phyloP scores from a whole-genome alignment of 2,797 vertebrate genomes.

The Bradypodion pumilum region DNA sequence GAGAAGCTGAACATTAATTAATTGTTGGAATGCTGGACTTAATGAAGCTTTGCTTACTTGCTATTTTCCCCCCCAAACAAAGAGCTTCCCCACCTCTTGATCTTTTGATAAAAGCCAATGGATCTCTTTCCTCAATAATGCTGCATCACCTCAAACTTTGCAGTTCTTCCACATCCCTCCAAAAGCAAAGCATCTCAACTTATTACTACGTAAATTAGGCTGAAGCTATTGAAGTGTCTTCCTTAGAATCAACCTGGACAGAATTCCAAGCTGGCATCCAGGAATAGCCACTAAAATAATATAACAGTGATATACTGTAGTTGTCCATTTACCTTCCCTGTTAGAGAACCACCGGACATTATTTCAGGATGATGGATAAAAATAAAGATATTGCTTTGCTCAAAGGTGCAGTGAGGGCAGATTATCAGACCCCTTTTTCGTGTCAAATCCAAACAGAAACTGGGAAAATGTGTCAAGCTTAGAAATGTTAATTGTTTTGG shows the following conservation, averaged over 20 bases:
- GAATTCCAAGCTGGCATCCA: not conserved
- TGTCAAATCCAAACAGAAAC: too few species aligned
- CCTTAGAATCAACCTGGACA: not conserved
- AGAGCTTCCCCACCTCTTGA: conserved; percentile 23
- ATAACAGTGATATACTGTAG: not conserved
- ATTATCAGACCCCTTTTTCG: not conserved
- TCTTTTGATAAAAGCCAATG: conserved; percentile 21
- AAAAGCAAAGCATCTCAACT: too few species aligned
- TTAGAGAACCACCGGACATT: not conserved
- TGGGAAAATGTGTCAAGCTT: too few species aligned
- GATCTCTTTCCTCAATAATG: not conserved
- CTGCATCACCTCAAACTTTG: not conserved
- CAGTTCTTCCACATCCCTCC: not conserved
- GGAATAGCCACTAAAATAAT: not conserved
- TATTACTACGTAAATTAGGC: not conserved
- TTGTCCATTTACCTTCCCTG: not conserved
- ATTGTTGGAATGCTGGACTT: conserved; percentile 58
- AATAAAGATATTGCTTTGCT: not conserved
- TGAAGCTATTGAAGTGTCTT: not conserved
- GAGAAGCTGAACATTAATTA: too few species aligned
- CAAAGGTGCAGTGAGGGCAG: not conserved
- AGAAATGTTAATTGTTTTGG: too few species aligned
- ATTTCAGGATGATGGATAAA: not conserved
- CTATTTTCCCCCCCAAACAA: conserved; percentile 28
- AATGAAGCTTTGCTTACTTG: conserved; percentile 54